These are phyloP conservation scores for Callopanchax toddi DNA, from an alignment of 2,113 vertebrate species.

Conservation along the genomic window DNA sequence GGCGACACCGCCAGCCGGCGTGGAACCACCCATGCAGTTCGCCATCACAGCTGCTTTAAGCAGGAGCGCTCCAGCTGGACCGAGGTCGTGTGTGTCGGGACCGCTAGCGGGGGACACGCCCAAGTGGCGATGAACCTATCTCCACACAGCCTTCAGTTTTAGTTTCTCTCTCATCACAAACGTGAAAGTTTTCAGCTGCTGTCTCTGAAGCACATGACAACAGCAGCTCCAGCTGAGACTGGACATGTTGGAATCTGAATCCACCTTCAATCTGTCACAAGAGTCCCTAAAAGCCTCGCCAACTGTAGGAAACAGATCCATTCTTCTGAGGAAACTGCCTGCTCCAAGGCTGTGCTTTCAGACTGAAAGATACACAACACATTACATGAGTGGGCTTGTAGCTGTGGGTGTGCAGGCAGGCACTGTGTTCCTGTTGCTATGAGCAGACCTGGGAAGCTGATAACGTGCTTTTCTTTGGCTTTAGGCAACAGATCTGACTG, in stretches of 20 bases:
- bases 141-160: too few species aligned
- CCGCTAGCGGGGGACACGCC: too few species aligned
- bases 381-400: conserved; percentile 69
- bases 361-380: not conserved
- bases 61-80: too few species aligned
- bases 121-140: too few species aligned
- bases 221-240: rapidly evolving
- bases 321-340: not conserved
- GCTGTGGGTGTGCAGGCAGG: conserved; percentile 47
- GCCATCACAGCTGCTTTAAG: too few species aligned
- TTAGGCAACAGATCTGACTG: conserved; percentile 50
- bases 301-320: not conserved
- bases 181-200: not conserved
- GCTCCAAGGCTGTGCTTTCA: not conserved
- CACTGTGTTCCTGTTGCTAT: conserved; percentile 49
- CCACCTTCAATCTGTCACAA: not conserved
- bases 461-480: conserved; percentile 61
- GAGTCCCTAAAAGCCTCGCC: not conserved
- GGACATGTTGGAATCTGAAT: not conserved
- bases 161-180: conserved; percentile 11
- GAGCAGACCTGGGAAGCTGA: conserved; percentile 40
- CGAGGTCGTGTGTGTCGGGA: too few species aligned
- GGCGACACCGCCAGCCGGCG: too few species aligned
- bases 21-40: too few species aligned
- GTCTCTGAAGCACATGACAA: not conserved